Evolutionary conservation across 2,113 vertebrate genomes (phyloP).

Genomic region (Malurus melanocephalus): DNA sequence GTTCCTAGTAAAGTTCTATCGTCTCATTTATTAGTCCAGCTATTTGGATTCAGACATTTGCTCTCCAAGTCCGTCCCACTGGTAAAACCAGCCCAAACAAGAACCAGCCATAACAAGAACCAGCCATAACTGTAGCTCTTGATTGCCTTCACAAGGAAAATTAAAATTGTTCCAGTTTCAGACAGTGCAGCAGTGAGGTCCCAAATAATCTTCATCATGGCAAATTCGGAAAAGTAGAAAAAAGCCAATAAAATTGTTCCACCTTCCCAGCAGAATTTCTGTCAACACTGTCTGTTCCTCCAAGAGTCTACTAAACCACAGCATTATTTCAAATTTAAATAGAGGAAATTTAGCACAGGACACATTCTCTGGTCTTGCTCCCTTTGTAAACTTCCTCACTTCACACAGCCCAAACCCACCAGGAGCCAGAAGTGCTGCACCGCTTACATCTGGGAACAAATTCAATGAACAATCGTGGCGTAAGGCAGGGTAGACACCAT

Average conservation of each 20-base stretch:
- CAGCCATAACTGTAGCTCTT: accelerated
- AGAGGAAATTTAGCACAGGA: neutral
- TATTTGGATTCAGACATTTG: neutral
- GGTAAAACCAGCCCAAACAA: neutral
- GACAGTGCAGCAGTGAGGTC: neutral
- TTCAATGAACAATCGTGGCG: neutral
- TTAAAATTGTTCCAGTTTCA: neutral
- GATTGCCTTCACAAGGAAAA: neutral
- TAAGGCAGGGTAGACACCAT: accelerated
- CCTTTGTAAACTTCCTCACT: neutral
- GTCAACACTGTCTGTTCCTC: neutral
- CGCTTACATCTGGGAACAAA: accelerated
- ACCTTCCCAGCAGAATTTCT: neutral
- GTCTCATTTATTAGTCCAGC: neutral
- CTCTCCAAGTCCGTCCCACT: accelerated
- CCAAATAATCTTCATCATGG: neutral
- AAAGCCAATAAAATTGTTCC: neutral
- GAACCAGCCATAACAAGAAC: neutral
- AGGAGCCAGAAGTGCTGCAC: neutral
- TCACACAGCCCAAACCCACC: neutral
- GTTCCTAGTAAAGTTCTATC: neutral
- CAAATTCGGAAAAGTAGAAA: neutral
- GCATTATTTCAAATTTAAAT: neutral
- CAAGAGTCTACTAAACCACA: accelerated
- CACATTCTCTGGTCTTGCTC: neutral